These are phyloP conservation scores for Malurus cyaneus DNA, from an alignment of 2,113 vertebrate genomes.

Conservation along the genomic window DNA sequence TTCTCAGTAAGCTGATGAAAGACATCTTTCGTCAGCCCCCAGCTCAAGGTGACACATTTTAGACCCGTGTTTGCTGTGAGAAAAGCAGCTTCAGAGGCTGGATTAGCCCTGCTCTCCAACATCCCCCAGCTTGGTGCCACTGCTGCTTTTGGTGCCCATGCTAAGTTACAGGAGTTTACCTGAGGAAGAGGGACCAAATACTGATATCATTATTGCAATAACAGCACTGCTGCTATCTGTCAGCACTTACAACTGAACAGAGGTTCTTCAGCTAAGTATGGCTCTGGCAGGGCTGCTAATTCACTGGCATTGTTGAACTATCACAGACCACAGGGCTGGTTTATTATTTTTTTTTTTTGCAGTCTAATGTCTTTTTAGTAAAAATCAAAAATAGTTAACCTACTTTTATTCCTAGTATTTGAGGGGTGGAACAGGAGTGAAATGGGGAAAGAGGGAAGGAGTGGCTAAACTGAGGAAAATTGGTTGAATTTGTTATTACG, in stretches of 20 bases:
- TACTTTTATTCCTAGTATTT: slow-evolving; percentile 10
- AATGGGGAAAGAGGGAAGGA: slow-evolving; percentile 29
- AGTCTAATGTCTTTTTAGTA: slow-evolving; percentile 29
- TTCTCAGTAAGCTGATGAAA: not conserved
- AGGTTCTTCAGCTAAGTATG: slow-evolving; percentile 58
- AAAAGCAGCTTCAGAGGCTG: not conserved
- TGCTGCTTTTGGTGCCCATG: slow-evolving; percentile 34
- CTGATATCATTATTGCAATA: slow-evolving; percentile 63
- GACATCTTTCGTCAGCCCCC: not conserved
- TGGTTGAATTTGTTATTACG: not conserved
- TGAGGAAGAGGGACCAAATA: slow-evolving; percentile 35
- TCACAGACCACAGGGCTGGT: slow-evolving; percentile 27
- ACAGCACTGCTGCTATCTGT: slow-evolving; percentile 70
- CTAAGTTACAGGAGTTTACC: slow-evolving; percentile 49
- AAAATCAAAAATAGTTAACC: slow-evolving; percentile 34
- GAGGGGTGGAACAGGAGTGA: not conserved
- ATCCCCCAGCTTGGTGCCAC: not conserved
- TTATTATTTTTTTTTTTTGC: slow-evolving; percentile 47
- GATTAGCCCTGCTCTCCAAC: not conserved
- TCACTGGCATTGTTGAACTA: slow-evolving; percentile 72
- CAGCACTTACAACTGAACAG: slow-evolving; percentile 71
- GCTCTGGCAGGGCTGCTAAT: slow-evolving; percentile 59
- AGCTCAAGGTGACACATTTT: not conserved
- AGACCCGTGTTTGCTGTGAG: not conserved
- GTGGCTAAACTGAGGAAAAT: slow-evolving; percentile 66